Conservation (phyloP, 2,797 vertebrate species). For the Sebastes cheni region DNA sequence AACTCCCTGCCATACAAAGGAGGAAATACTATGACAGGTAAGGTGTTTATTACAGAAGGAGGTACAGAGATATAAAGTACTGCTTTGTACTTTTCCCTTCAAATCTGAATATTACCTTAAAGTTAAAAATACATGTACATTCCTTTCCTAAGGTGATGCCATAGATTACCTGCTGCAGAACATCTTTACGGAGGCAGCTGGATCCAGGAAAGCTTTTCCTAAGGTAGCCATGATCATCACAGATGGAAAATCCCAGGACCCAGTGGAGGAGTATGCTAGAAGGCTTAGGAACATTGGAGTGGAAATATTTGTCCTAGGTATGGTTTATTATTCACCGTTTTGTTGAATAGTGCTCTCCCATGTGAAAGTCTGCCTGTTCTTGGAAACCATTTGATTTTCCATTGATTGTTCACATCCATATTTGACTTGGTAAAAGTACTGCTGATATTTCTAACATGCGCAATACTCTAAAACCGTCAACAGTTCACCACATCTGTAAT, state of each 20-base stretch:
- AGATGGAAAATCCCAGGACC: slow-evolving; percentile 98
- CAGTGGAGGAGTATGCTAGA: slow-evolving; percentile 93
- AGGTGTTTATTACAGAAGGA: neutral
- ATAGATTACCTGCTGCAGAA: slow-evolving; percentile 93
- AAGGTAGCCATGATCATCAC: slow-evolving; percentile 98
- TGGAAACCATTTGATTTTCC: slow-evolving; percentile 68
- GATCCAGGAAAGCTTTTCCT: slow-evolving; percentile 93
- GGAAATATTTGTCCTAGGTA: slow-evolving; percentile 98
- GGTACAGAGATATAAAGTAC: neutral
- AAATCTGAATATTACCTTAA: neutral
- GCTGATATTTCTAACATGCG: slow-evolving; percentile 25
- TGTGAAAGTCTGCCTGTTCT: slow-evolving; percentile 60
- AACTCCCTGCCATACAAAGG: slow-evolving; percentile 97
- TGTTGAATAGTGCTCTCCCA: slow-evolving; percentile 53
- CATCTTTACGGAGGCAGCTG: slow-evolving; percentile 90
- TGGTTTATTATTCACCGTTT: slow-evolving; percentile 70
- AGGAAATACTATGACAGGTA: slow-evolving; percentile 99
- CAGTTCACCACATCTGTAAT: slow-evolving; percentile 50
- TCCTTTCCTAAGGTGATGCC: slow-evolving; percentile 88
- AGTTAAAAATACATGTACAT: neutral
- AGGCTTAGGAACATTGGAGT: slow-evolving; percentile 93
- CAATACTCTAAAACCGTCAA: slow-evolving; percentile 23
- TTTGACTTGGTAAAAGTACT: slow-evolving; percentile 44
- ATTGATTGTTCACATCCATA: slow-evolving; percentile 46
- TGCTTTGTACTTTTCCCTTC: too few species aligned